Conservation (phyloP, 2,888 invertebrate species). For the Cancer borealis region DNA sequence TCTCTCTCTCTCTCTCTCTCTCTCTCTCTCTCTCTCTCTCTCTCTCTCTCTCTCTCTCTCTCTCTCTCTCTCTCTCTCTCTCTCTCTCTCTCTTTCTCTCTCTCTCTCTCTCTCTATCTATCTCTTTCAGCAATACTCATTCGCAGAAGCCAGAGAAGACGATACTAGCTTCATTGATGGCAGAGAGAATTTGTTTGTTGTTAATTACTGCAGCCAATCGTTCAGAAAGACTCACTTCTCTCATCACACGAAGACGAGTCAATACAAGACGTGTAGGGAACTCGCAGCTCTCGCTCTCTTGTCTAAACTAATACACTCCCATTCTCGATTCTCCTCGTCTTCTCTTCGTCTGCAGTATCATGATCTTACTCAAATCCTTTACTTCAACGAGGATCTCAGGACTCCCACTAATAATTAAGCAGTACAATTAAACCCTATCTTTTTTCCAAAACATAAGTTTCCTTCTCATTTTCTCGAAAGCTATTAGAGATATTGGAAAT, state of each 20-base stretch:
- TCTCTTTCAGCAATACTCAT: background rate
- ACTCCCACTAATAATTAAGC: no score
- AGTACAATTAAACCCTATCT: no score
- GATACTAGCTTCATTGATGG: background rate
- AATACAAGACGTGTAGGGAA: background rate
- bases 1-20: slow-evolving; percentile 45
- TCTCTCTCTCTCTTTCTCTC: slow-evolving; percentile 37
- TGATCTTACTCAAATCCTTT: background rate
- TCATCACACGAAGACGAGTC: background rate
- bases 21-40: slow-evolving; percentile 50
- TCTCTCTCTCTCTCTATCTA: slow-evolving; percentile 23
- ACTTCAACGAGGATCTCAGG: background rate
- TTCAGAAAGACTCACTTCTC: background rate
- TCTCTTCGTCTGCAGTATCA: background rate
- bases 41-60: slow-evolving; percentile 42
- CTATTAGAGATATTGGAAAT: no score
- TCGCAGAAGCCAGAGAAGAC: background rate
- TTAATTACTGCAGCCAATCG: slow-evolving; percentile 12
- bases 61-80: slow-evolving; percentile 8
- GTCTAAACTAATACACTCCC: background rate
- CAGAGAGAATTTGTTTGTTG: background rate
- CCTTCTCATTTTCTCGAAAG: no score
- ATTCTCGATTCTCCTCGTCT: background rate
- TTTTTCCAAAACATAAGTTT: no score
- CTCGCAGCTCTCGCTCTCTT: background rate